Base-by-base conservation (phyloP, 2,113 vertebrate species). In the Gasterosteus nipponicus region DNA sequence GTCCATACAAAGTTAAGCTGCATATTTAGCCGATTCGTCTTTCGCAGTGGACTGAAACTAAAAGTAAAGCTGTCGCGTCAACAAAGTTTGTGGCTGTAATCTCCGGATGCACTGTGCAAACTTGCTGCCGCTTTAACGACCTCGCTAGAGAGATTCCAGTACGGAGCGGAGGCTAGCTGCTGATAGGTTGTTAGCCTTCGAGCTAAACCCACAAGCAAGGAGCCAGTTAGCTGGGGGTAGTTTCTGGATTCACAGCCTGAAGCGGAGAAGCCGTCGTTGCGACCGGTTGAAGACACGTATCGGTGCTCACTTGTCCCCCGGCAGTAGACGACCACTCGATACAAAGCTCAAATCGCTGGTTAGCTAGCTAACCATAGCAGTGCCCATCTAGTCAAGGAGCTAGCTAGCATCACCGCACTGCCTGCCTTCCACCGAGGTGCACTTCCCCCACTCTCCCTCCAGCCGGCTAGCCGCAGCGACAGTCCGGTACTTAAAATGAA, bases 401-500 rank as follows among this genome's bases (percentile, higher is more conserved):
- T 87, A 93, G 86, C 87, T 91, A 87, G 84, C 83, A 81, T 5
- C 80, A 63, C 64, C 68, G 84, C 82, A 75, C 80, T 84, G 91
- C 89, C 79, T 85, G 86, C 88, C 86, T 89, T 88, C 86, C 84
- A 85, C 84, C 88, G 88, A 83, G 81, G 74, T 88, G 90, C 92
- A 94, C 93, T 94, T 94, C 92, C 91, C 89, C 91, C 91, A 93
- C 89, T 91, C 91, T 87, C 75, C 85, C 83, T 89, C 75, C 89
- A 93, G 90, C 92, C 89, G 90, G 92, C 91, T 90, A 90, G 88
- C 90, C 63, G 85, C 87, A 89, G 85, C 87, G 87, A 82, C 88
- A 92, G 91, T 92, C 91, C 91, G 90, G 86, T 92, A 87, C 81
- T 91, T 86, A 94, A 93, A 91, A 94, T 94, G 92, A 93, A 87